These are phyloP conservation scores for Gorsachius magnificus DNA, from an alignment of 2,797 vertebrate species.

Conservation along the genomic window DNA sequence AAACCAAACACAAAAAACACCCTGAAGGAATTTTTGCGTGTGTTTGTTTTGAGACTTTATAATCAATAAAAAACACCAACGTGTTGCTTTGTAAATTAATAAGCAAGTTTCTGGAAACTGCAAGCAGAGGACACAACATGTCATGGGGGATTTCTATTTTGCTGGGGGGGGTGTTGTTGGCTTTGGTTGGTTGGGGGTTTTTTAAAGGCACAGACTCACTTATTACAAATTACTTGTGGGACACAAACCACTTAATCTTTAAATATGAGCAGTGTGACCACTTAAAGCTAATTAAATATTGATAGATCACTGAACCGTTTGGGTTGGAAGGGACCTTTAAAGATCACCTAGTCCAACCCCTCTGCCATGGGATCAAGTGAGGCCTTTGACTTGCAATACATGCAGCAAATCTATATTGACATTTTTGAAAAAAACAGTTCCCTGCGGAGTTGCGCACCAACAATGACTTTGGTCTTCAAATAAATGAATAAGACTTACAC, in stretches of 20 bases:
- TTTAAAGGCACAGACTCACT: not conserved
- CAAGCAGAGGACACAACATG: not conserved
- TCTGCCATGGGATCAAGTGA: not conserved
- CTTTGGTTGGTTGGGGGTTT: rapidly evolving
- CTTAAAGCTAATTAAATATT: not conserved
- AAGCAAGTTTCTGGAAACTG: not conserved
- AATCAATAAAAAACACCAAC: not conserved
- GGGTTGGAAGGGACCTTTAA: not conserved
- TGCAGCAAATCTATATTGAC: not conserved
- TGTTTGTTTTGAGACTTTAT: not conserved
- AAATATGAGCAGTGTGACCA: not conserved
- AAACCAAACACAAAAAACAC: not conserved
- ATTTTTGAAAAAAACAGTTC: not conserved
- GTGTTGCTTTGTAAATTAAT: not conserved
- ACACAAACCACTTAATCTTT: not conserved
- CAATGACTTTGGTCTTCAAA: not conserved
- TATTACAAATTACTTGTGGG: not conserved
- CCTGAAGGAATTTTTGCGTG: not conserved
- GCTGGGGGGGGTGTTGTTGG: rapidly evolving
- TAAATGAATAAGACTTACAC: not conserved
- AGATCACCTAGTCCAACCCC: not conserved
- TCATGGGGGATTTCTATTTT: not conserved
- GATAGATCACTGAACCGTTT: not conserved
- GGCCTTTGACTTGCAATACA: not conserved
- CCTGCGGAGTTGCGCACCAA: not conserved